Evolutionary conservation across 2,113 vertebrate genomes (phyloP), one percentile per base, ranked within the genome.

Genomic region (Pterocles burchelli): DNA sequence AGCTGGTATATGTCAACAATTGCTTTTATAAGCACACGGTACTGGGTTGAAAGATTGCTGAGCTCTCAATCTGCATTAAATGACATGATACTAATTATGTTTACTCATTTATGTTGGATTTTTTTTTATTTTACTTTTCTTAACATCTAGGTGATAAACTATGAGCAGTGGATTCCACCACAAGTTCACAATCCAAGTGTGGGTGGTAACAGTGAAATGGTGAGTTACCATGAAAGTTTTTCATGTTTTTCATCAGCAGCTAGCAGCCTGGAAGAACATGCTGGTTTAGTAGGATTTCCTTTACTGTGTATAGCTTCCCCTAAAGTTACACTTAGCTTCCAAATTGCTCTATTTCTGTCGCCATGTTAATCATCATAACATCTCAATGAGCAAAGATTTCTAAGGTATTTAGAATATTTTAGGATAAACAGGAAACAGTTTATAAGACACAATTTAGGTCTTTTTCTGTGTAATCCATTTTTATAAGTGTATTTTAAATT

Each of bases 91-190:
- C 9, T 38, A 41, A 70, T 76, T 52, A 25, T 25, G 7, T 25
- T 80, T 83, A 78, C 48, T 73, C 4, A 25, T 43, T 29, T 54
- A 65, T n/a, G 14, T 46, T 45, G 26, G 2, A 3, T 6, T 29
- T 31, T 6, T n/a, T 70, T 19, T 24, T 25, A 28, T 72, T 75
- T 85, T 61, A 61, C 21, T 89, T 77, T 71, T 84, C 67, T 65
- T 82, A 31, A 36, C 33, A 3, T 52, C 58, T 81, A 98, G 97
- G 95, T 97, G 46, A 94, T 96, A 92, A 96, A 96, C 46, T 96
- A 93, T 61, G 96, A 97, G 63, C 97, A 97, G 31, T 97, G 97
- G 97, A 97, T 97, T 55, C 95, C 97, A 63, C 90, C 95, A 75
- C 90, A 17, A 58, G 88, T 85, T 73, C 94, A 95, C 8, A 65